Conservation (phyloP, 2,113 vertebrate species). For the Semicossyphus pulcher region DNA sequence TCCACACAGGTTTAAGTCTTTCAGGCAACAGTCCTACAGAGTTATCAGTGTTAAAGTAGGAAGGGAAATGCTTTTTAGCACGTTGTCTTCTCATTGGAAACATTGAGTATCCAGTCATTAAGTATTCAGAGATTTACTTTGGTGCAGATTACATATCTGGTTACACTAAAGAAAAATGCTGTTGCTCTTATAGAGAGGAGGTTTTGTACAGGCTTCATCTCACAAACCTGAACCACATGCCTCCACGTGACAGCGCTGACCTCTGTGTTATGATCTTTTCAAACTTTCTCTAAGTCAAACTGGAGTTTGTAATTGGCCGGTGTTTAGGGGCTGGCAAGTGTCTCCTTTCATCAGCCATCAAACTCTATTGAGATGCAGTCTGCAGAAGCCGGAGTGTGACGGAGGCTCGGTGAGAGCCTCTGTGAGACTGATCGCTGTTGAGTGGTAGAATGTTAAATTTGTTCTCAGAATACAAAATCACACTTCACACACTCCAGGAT, state of each 20-base stretch:
- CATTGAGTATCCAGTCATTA: no score
- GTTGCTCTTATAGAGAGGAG: neutral
- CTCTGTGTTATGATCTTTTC: slow-evolving; percentile 30
- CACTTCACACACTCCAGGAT: slow-evolving; percentile 61
- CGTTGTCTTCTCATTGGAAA: no score
- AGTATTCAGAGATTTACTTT: neutral
- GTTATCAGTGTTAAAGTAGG: no score
- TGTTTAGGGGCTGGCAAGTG: slow-evolving; percentile 33
- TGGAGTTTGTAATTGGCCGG: slow-evolving; percentile 43
- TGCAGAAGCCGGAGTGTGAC: slow-evolving; percentile 38
- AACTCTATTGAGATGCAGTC: slow-evolving; percentile 39
- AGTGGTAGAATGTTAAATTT: slow-evolving; percentile 68
- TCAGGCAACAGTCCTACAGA: no score
- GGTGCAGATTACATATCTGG: neutral
- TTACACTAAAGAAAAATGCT: neutral
- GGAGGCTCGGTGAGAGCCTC: slow-evolving; percentile 46
- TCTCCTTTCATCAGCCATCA: slow-evolving; percentile 50
- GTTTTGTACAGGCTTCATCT: neutral
- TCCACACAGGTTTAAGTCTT: neutral
- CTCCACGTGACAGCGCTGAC: slow-evolving; percentile 44
- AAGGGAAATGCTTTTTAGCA: no score
- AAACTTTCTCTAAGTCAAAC: slow-evolving; percentile 31
- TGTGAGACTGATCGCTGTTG: slow-evolving; percentile 60
- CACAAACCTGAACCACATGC: slow-evolving; percentile 20
- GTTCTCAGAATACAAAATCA: slow-evolving; percentile 71